Evolutionary conservation across 92 coral and sea anemone genomes (phyloP), one percentile per base, ranked within the genome.

Genomic region (Bergia puertoricense): DNA sequence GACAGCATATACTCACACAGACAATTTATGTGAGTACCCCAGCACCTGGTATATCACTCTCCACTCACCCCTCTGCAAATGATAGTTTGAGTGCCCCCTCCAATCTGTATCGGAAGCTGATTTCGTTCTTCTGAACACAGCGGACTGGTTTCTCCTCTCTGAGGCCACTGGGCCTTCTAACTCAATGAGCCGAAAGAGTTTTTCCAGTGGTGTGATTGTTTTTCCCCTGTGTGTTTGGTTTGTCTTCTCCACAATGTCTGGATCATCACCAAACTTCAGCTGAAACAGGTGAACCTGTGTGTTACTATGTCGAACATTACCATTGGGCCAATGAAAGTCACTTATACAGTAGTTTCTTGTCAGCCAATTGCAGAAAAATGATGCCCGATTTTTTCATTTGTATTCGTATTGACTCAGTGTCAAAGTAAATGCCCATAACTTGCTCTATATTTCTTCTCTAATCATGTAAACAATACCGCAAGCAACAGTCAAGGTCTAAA

Each of bases 211-310:
- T n/a, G 77, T 30, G 42, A 68, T n/a, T 30, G 88, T 86, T 20
- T 77, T 89, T 40, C 69, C 92, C 11, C 18, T 46, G 10, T 18
- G 4, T 36, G 73, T 69, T 20, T 74, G 59, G 7, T 89, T 87
- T 5, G 74, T 50, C 41, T 79, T 72, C 41, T 81, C 85, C 15
- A 42, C 37, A 6, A 86, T 69, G 57, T 92, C 94, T 41, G 94
- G 94, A 77, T 92, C 94, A 43, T 92, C 90, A 8, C 88, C 85
- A 82, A 89, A 92, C 81, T 86, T 92, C 71, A 92, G 85, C 94
- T 92, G 78, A 85, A 56, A 0, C 5, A 48, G n/a, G 50, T 71
- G 8, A 42, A 81, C 45, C 8, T 10, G 39, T 3, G 2, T 15
- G 44, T 76, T 41, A 76, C 1, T 16, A 5, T 42, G 4, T 42